phyloP scores from a whole-genome alignment of 2,888 invertebrate genomes.

The Patella pellucida region DNA sequence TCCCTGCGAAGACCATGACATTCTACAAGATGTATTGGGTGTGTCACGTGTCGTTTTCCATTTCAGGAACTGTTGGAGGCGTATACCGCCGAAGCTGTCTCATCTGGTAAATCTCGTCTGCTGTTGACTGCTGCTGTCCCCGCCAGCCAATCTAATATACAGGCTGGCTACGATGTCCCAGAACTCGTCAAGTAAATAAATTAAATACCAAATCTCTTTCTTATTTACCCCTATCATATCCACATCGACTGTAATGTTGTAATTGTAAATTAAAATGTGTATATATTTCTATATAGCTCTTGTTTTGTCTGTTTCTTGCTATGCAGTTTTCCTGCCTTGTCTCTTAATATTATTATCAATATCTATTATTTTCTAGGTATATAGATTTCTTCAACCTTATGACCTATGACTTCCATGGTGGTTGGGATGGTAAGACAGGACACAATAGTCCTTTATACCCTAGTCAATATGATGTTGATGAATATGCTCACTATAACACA shows the following conservation, averaged over 20 bases:
- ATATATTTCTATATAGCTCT: no score
- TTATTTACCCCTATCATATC: no score
- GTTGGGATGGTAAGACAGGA: slow-evolving; percentile 17
- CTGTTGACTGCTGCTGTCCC: slow-evolving; percentile 16
- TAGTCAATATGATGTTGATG: neutral
- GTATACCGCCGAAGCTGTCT: neutral
- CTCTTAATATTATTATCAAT: no score
- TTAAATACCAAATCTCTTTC: no score
- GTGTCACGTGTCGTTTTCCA: neutral
- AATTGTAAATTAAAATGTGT: no score
- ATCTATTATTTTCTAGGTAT: slow-evolving; percentile 10
- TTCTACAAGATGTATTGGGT: no score
- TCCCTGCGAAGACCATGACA: no score
- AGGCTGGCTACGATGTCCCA: slow-evolving; percentile 8
- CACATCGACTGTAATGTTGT: no score
- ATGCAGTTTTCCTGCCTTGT: no score
- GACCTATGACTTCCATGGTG: slow-evolving; percentile 24
- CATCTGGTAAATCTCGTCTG: slow-evolving; percentile 14
- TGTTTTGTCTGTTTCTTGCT: no score
- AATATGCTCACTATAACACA: slow-evolving; percentile 7
- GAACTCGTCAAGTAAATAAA: slow-evolving; percentile 4
- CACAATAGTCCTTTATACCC: slow-evolving; percentile 22
- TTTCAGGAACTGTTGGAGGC: slow-evolving; percentile 15
- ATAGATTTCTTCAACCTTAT: slow-evolving; percentile 22
- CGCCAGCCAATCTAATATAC: neutral